Conservation (phyloP, 2,797 vertebrate species). For the Syngnathus acus region DNA sequence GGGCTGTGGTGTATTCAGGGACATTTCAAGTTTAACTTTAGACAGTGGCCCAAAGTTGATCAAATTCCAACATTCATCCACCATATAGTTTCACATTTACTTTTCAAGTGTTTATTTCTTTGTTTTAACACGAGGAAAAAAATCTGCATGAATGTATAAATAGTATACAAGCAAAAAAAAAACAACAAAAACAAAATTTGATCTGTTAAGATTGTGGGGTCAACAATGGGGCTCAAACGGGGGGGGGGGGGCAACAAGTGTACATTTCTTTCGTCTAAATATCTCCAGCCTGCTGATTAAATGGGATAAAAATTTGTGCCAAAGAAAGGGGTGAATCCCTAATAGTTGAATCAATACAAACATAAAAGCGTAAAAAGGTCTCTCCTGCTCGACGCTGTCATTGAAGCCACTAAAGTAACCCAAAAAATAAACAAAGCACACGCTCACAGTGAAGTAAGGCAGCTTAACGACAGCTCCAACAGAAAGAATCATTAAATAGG, state of each 20-base stretch:
- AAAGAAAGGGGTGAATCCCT: constrained; percentile 14
- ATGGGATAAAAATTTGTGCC: not conserved
- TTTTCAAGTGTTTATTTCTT: constrained; percentile 1
- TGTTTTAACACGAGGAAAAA: constrained; percentile 22
- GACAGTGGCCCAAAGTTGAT: constrained; percentile 23
- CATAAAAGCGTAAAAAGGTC: constrained; percentile 54
- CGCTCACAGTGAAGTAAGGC: constrained; percentile 35
- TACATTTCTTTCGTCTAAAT: not conserved
- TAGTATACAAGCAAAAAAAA: not conserved
- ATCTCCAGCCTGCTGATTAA: not conserved
- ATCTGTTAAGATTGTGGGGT: not conserved
- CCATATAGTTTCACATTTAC: not conserved
- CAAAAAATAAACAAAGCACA: not conserved
- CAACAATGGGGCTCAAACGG: constrained; percentile 19
- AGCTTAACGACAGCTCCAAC: constrained; percentile 45
- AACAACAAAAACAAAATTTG: not conserved
- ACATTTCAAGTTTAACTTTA: constrained; percentile 48
- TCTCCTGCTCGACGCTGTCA: constrained; percentile 40
- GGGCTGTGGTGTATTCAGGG: constrained; percentile 1
- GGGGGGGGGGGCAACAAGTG: no score
- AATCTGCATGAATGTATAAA: constrained; percentile 17
- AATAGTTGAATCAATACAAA: constrained; percentile 63
- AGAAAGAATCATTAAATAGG: constrained; percentile 65
- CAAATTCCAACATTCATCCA: constrained; percentile 11
- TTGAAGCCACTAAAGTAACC: constrained; percentile 48